A percentile compares a stretch with the other conserved stretches of the same genome.
phyloP scores from a whole-genome alignment of 92 coral and sea anemone species.

The Nematostella vectensis region DNA sequence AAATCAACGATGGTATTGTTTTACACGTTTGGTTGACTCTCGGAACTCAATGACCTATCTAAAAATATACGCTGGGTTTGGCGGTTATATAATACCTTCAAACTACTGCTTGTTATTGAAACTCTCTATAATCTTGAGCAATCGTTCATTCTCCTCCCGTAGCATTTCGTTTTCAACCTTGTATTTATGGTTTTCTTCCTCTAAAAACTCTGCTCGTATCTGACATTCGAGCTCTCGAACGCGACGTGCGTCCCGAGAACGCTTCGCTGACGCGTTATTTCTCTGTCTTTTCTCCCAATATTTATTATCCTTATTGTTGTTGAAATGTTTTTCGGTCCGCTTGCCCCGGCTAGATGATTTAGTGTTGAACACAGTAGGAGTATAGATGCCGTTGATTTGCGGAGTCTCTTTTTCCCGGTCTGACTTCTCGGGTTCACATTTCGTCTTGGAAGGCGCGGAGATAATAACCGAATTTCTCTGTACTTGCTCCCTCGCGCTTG shows the following conservation, averaged over 20 bases:
- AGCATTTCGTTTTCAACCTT: slow-evolving; percentile 63
- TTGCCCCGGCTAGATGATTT: slow-evolving; percentile 39
- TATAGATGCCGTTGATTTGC: neutral
- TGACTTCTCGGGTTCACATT: slow-evolving; percentile 15
- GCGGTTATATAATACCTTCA: slow-evolving; percentile 1
- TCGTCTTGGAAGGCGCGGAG: slow-evolving; percentile 6
- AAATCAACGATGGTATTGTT: too few relatives aligned
- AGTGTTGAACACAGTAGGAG: neutral
- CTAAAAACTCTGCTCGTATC: slow-evolving; percentile 71
- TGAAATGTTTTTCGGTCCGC: slow-evolving; percentile 19
- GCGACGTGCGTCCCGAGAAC: slow-evolving; percentile 80
- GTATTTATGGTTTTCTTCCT: slow-evolving; percentile 62
- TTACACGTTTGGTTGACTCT: too few relatives aligned
- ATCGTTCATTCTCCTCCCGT: slow-evolving; percentile 57
- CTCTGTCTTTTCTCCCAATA: slow-evolving; percentile 84
- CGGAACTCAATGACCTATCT: too few relatives aligned
- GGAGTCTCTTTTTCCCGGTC: neutral
- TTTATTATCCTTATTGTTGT: slow-evolving; percentile 48
- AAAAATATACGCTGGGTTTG: too few relatives aligned
- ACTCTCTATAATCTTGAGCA: slow-evolving; percentile 48
- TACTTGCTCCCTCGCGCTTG: slow-evolving; percentile 7
- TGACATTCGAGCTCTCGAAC: slow-evolving; percentile 90
- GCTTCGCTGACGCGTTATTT: slow-evolving; percentile 84
- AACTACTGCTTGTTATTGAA: neutral
- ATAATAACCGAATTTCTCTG: slow-evolving; percentile 11